phyloP scores from a whole-genome alignment of 2,888 invertebrate species.

The Mythimna vitellina region DNA sequence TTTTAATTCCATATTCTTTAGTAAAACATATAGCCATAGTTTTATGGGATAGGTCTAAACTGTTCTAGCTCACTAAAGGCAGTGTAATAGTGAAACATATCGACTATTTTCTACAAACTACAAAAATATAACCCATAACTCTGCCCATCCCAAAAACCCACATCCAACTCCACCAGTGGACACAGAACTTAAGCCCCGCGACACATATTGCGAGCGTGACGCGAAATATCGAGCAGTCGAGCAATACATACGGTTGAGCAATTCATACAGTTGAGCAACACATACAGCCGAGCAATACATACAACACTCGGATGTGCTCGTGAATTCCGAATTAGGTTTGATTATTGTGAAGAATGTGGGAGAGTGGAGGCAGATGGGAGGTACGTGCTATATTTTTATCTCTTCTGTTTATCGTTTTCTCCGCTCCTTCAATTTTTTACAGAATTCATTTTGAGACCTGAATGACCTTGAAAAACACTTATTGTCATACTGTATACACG shows the following conservation, averaged over 20 bases:
- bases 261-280: conserved; percentile 56
- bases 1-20: no score
- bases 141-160: conserved; percentile 14
- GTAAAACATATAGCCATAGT: no score
- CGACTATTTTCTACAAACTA: neutral
- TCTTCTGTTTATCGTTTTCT: conserved; percentile 36
- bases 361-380: no score
- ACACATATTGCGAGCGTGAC: conserved; percentile 78
- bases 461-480: no score
- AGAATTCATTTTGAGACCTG: neutral
- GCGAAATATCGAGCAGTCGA: conserved; percentile 69
- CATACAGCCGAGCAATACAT: conserved; percentile 59
- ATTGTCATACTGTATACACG: no score
- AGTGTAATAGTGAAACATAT: neutral
- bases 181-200: conserved; percentile 60
- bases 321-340: conserved; percentile 65
- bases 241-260: conserved; percentile 55
- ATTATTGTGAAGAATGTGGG: conserved; percentile 54
- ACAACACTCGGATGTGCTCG: conserved; percentile 58
- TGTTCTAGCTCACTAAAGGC: no score
- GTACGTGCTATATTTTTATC: conserved; percentile 44
- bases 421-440: conserved; percentile 20
- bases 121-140: neutral
- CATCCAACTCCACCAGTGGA: conserved; percentile 41
- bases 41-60: no score